These are phyloP conservation scores for Drosophila lacteicornis DNA, from an alignment of 1,140 invertebrate species.

Conservation along the genomic window DNA sequence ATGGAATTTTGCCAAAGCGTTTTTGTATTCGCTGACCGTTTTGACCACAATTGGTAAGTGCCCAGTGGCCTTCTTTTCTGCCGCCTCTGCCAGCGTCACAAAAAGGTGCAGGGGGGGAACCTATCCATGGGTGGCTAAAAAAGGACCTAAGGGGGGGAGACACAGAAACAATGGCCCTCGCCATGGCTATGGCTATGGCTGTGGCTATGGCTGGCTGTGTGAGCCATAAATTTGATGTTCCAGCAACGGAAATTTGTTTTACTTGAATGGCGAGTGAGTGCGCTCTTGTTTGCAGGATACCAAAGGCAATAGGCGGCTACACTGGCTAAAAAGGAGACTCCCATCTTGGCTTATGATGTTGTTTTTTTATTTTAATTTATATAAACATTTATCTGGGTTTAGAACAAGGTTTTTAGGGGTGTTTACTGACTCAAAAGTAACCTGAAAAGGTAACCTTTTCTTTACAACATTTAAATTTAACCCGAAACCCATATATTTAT, in stretches of 20 bases:
- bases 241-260: constrained; percentile 78
- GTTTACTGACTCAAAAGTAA: too few species aligned
- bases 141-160: constrained; percentile 3
- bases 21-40: constrained; percentile 97
- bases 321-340: not conserved
- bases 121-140: not conserved
- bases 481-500: too few species aligned
- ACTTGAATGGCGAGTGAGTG: constrained; percentile 70
- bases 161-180: constrained; percentile 18
- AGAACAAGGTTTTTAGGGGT: not conserved
- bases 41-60: constrained; percentile 97
- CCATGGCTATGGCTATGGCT: constrained; percentile 22
- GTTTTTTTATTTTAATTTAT: not conserved
- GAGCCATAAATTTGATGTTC: constrained; percentile 76
- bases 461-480: too few species aligned
- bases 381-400: not conserved
- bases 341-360: too few species aligned
- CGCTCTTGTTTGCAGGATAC: constrained; percentile 58
- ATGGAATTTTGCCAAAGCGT: constrained; percentile 97
- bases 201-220: constrained; percentile 28
- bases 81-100: constrained; percentile 12
- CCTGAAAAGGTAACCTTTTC: too few species aligned
- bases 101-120: not conserved
- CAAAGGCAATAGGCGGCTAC: constrained; percentile 25
- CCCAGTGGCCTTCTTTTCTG: constrained; percentile 46